Percentiles rank a stretch among this genome's conserved stretches.
These are phyloP conservation scores for Antennarius maculatus DNA, from an alignment of 2,797 vertebrate genomes.

Conservation along the genomic window DNA sequence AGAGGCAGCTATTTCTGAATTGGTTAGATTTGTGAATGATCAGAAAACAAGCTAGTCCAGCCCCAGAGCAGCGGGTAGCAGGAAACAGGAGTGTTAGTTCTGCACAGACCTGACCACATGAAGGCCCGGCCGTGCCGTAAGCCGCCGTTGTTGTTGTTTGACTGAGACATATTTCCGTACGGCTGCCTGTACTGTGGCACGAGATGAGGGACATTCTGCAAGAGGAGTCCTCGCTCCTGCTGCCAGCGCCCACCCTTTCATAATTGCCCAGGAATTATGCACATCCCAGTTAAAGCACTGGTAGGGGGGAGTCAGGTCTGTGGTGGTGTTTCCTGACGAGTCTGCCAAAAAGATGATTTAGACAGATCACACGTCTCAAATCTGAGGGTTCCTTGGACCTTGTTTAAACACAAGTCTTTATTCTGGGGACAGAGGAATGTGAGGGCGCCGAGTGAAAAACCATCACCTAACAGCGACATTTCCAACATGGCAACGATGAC, in stretches of 20 bases:
- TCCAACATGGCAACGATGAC: constrained; percentile 69
- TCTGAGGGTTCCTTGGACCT: constrained; percentile 69
- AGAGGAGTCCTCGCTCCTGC: constrained; percentile 39
- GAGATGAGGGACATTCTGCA: constrained; percentile 61
- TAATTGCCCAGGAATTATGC: constrained; percentile 71
- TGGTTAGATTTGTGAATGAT: constrained; percentile 14
- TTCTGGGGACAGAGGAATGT: constrained; percentile 64
- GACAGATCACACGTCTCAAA: constrained; percentile 71
- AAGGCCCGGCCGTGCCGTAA: constrained; percentile 53
- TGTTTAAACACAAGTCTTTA: constrained; percentile 71
- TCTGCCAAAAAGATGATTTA: constrained; percentile 76
- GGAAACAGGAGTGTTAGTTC: constrained; percentile 57
- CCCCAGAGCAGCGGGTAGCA: constrained; percentile 39
- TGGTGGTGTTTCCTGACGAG: constrained; percentile 62
- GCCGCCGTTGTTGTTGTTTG: constrained; percentile 68
- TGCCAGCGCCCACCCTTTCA: constrained; percentile 67
- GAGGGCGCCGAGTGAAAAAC: constrained; percentile 52
- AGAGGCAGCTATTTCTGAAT: constrained; percentile 12
- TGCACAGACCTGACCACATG: constrained; percentile 62
- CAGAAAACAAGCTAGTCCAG: constrained; percentile 38
- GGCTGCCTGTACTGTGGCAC: constrained; percentile 54
- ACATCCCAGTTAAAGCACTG: constrained; percentile 62
- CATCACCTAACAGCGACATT: constrained; percentile 76
- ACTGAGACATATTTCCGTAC: constrained; percentile 77
- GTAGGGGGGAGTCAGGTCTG: constrained; percentile 65